phyloP scores from a whole-genome alignment of 2,113 vertebrate species.

The Micromys minutus region DNA sequence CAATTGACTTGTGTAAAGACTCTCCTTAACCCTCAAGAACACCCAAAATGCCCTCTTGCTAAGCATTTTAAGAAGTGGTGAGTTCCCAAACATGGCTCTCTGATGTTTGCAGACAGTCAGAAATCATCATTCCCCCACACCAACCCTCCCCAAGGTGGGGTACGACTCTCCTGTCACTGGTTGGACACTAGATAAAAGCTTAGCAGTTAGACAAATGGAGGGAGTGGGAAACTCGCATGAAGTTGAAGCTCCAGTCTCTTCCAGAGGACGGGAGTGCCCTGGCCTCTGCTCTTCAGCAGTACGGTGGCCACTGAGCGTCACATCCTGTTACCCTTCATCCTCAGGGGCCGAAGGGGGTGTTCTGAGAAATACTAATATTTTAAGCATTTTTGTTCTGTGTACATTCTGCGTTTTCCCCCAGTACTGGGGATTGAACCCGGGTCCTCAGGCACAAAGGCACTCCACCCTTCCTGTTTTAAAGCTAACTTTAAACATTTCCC shows the following conservation, averaged over 20 bases:
- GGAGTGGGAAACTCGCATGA: neutral
- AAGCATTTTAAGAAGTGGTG: neutral
- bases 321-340: constrained; percentile 50
- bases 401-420: neutral
- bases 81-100: neutral
- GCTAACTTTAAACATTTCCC: constrained; percentile 50
- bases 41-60: constrained; percentile 17
- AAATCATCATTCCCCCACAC: neutral
- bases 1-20: constrained; percentile 7
- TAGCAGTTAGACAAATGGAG: neutral
- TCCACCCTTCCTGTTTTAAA: neutral
- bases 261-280: constrained; percentile 61
- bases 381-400: constrained; percentile 54
- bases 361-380: constrained; percentile 38
- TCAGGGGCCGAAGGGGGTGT: constrained; percentile 2
- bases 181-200: constrained; percentile 8
- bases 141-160: constrained; percentile 26
- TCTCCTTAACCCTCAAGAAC: constrained; percentile 6
- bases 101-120: neutral
- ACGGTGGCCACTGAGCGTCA: constrained; percentile 8
- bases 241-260: constrained; percentile 8
- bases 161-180: constrained; percentile 42
- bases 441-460: neutral
- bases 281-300: constrained; percentile 54
- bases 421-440: neutral